phyloP scores from a whole-genome alignment of 2,113 vertebrate species.

The Pelecanoides urinatrix region DNA sequence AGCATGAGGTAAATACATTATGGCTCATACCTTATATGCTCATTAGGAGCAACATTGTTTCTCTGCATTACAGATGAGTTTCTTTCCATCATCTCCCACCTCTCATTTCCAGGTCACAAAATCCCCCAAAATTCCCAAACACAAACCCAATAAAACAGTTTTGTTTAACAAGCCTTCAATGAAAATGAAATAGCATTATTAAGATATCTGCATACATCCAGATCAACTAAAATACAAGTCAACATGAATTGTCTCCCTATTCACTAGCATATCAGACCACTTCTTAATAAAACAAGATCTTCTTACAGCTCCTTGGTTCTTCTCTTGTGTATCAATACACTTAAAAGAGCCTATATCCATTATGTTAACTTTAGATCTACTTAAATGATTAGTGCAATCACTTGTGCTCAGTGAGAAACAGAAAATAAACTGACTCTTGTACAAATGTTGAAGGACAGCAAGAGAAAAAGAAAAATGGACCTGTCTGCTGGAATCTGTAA shows the following conservation, averaged over 20 bases:
- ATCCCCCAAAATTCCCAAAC: neutral
- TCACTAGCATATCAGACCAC: neutral
- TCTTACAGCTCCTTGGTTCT: neutral
- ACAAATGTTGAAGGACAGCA: neutral
- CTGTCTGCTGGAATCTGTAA: neutral
- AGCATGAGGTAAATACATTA: neutral
- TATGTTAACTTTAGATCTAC: neutral
- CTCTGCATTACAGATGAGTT: neutral
- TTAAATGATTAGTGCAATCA: neutral
- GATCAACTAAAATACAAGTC: neutral
- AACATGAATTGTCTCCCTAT: neutral
- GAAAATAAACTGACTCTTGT: neutral
- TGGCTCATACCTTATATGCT: neutral
- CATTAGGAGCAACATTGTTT: neutral
- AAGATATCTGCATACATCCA: neutral
- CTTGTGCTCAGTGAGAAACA: neutral
- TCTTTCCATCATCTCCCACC: neutral
- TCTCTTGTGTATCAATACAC: neutral
- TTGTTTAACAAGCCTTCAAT: neutral
- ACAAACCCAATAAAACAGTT: neutral
- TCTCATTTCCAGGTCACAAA: neutral
- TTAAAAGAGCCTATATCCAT: neutral
- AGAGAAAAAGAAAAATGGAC: neutral
- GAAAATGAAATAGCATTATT: neutral
- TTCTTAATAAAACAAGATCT: neutral